These are phyloP conservation scores for Microcebus jonahi DNA, from an alignment of 2,113 vertebrate genomes.

Conservation along the genomic window DNA sequence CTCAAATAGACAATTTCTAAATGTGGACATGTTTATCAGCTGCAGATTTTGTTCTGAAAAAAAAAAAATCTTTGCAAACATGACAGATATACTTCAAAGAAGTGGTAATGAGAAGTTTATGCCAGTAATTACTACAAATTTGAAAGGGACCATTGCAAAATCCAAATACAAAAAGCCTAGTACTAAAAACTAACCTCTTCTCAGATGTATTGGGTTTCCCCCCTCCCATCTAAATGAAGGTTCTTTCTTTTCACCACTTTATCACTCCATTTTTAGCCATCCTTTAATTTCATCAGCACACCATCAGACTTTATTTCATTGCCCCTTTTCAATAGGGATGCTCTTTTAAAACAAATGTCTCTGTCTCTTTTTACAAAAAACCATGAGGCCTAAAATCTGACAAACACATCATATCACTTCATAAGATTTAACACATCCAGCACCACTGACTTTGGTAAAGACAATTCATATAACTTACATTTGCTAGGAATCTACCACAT, in stretches of 20 bases:
- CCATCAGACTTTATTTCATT: slow-evolving; percentile 38
- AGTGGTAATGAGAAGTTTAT: slow-evolving; percentile 40
- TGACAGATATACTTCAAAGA: slow-evolving; percentile 34
- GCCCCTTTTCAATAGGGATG: neutral
- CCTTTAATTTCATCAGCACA: slow-evolving; percentile 42
- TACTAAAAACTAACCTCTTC: slow-evolving; percentile 19
- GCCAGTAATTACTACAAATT: slow-evolving; percentile 15
- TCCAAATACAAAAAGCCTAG: neutral
- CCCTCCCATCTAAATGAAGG: neutral
- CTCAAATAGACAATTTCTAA: slow-evolving; percentile 24
- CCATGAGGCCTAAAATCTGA: neutral
- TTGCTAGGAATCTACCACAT: neutral
- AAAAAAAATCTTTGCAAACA: slow-evolving; percentile 37
- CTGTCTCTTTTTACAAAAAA: neutral
- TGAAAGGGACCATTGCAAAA: slow-evolving; percentile 38
- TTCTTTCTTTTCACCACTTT: slow-evolving; percentile 11
- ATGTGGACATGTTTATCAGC: neutral
- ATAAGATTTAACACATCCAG: neutral
- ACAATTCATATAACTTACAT: neutral
- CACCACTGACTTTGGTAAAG: neutral
- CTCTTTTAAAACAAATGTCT: slow-evolving; percentile 49
- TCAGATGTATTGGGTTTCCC: neutral
- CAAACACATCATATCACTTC: neutral
- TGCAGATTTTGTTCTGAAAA: neutral
- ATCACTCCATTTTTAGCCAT: neutral